Evolutionary conservation across 2,888 invertebrate species (phyloP).

Genomic region (Geophilus truncorum): DNA sequence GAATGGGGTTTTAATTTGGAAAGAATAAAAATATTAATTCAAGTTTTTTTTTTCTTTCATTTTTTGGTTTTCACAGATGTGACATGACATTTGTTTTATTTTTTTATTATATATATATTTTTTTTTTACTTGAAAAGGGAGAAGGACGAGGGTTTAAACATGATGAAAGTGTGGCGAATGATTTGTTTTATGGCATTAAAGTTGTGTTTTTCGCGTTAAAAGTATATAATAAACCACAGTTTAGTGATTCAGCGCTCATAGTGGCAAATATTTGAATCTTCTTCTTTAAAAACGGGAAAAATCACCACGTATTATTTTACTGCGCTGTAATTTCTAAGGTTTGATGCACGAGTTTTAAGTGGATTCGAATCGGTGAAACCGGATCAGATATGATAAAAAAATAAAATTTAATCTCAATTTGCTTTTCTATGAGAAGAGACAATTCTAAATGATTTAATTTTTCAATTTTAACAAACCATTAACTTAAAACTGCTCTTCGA

Average conservation of each 20-base stretch:
- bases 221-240: background rate
- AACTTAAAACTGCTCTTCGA: too few species aligned
- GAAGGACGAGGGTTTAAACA: background rate
- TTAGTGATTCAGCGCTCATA: background rate
- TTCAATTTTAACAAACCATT: background rate
- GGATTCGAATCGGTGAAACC: background rate
- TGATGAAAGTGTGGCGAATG: background rate
- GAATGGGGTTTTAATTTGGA: too few species aligned
- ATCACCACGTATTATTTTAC: background rate
- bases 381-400: background rate
- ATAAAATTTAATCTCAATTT: background rate
- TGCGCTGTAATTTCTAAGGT: background rate
- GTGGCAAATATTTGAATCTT: background rate
- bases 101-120: background rate
- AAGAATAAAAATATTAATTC: too few species aligned
- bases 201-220: background rate
- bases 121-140: too few species aligned
- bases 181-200: background rate
- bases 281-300: background rate
- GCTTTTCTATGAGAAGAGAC: background rate
- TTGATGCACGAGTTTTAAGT: background rate
- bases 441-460: background rate
- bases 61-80: background rate
- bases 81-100: background rate
- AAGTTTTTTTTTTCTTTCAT: background rate